A percentile compares a stretch with the other conserved stretches of the same genome.
Evolutionary conservation across 2,113 vertebrate species (phyloP).

Genomic region (Hypomesus transpacificus): DNA sequence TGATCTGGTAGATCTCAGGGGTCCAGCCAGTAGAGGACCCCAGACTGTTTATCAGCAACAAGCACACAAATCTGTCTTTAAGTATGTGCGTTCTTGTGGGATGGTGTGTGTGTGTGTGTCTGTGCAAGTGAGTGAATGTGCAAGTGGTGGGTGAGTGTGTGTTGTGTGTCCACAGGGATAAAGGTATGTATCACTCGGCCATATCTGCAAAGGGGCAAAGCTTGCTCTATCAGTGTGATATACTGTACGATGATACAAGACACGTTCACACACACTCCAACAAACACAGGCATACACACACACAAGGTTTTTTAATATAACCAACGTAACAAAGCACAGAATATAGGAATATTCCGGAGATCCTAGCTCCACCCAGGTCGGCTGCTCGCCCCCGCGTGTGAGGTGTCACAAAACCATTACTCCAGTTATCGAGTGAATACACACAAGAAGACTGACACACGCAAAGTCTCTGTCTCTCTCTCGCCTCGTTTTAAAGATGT

Average conservation of each 20-base stretch:
- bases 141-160: not conserved
- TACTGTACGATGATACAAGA: not conserved
- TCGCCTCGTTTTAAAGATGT: too few species aligned
- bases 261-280: not conserved
- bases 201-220: not conserved
- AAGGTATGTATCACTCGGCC: not conserved
- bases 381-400: too few species aligned
- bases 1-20: too few species aligned
- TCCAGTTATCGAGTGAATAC: too few species aligned
- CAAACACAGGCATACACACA: not conserved
- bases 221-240: constrained; percentile 22
- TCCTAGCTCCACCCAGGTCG: too few species aligned
- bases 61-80: not conserved
- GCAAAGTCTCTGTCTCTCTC: too few species aligned
- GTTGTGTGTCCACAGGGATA: constrained; percentile 40
- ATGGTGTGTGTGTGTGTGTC: not conserved
- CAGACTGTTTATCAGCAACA: not conserved
- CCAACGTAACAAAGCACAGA: too few species aligned
- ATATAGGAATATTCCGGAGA: too few species aligned
- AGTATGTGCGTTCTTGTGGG: not conserved
- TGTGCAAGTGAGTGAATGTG: not conserved
- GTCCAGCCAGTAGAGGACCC: not conserved
- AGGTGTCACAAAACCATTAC: too few species aligned
- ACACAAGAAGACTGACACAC: too few species aligned
- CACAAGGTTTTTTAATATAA: too few species aligned